Percentiles rank a stretch among this genome's conserved stretches.
Conservation (phyloP, 1,140 invertebrate species). For the Lucilia cuprina region DNA sequence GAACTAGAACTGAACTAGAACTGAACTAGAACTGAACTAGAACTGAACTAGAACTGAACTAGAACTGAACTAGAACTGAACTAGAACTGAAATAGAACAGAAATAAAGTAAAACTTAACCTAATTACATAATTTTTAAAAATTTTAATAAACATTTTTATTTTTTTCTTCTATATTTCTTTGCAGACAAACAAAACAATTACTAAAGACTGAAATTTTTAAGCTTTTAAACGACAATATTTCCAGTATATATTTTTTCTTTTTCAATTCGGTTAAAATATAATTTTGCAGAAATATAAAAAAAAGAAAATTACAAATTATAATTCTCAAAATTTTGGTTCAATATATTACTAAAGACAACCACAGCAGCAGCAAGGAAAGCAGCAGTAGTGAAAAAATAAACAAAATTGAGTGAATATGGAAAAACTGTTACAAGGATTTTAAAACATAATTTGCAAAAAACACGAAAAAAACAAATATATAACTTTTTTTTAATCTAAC, state of each 20-base stretch:
- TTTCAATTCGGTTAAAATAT: neutral
- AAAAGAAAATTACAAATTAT: constrained; percentile 20
- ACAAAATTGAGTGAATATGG: neutral
- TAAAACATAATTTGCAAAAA: neutral
- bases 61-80: too few relatives aligned
- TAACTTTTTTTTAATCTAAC: neutral
- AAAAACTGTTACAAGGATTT: neutral
- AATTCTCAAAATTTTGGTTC: neutral
- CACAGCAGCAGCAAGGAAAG: neutral
- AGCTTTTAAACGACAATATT: constrained; percentile 64
- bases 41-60: too few relatives aligned
- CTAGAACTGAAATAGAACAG: too few relatives aligned
- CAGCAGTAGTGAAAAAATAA: neutral
- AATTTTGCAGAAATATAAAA: constrained; percentile 25
- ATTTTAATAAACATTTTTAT: neutral
- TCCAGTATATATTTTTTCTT: constrained; percentile 46
- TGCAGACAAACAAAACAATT: constrained; percentile 36
- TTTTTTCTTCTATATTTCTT: constrained; percentile 26
- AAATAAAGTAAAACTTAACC: too few relatives aligned
- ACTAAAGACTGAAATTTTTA: constrained; percentile 63
- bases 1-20: too few relatives aligned
- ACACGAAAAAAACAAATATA: neutral
- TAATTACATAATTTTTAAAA: too few relatives aligned
- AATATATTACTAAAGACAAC: neutral
- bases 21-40: too few relatives aligned